These are phyloP conservation scores for Alfaro cultratus DNA, from an alignment of 2,797 vertebrate genomes.

Conservation along the genomic window DNA sequence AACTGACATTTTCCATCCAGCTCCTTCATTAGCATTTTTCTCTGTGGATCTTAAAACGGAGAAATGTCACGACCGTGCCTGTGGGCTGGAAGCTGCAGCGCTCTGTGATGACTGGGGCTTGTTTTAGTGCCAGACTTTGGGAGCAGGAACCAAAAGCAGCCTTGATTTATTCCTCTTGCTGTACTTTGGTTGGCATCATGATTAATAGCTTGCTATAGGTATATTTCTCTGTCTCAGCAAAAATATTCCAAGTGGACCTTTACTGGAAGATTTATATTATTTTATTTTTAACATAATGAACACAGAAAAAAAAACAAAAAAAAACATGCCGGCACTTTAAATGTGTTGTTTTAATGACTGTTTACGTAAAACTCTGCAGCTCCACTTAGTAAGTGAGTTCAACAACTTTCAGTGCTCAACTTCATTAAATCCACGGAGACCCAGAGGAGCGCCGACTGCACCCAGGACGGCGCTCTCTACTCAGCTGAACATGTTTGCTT, in stretches of 20 bases:
- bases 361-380: background rate
- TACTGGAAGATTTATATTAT: slow-evolving; percentile 9
- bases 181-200: slow-evolving; percentile 69
- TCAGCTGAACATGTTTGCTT: background rate
- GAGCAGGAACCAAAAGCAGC: slow-evolving; percentile 68
- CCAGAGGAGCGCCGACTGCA: background rate
- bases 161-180: slow-evolving; percentile 77
- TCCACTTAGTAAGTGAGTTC: background rate
- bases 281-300: slow-evolving; percentile 6
- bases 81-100: slow-evolving; percentile 71
- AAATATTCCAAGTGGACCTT: slow-evolving; percentile 17
- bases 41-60: slow-evolving; percentile 78
- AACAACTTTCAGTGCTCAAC: slow-evolving; percentile 6
- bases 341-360: background rate
- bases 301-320: background rate
- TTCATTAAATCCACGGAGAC: slow-evolving; percentile 5
- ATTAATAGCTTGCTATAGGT: slow-evolving; percentile 74
- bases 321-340: background rate
- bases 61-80: slow-evolving; percentile 79
- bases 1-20: slow-evolving; percentile 75
- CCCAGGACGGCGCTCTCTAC: background rate
- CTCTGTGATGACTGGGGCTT: slow-evolving; percentile 75
- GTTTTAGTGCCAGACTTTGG: slow-evolving; percentile 75
- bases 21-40: slow-evolving; percentile 80
- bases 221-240: slow-evolving; percentile 42